Percentiles rank a stretch among this genome's conserved stretches.
These are phyloP conservation scores for Heliconius himera DNA, from an alignment of 1,140 invertebrate genomes.

Conservation along the genomic window DNA sequence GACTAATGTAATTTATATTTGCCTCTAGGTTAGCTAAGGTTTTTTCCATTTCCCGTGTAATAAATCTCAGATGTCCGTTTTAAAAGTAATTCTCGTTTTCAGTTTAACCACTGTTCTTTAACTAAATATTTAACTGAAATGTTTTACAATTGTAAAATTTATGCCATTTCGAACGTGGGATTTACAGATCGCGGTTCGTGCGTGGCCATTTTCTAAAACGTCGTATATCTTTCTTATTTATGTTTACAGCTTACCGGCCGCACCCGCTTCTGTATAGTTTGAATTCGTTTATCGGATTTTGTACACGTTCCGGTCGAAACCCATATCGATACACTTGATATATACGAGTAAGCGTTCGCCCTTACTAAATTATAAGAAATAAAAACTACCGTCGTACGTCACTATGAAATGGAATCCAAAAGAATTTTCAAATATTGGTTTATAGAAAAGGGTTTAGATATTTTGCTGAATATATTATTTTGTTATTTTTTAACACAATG, in stretches of 20 bases:
- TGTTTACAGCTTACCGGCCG: slow-evolving; percentile 74
- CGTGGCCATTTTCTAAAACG: slow-evolving; percentile 77
- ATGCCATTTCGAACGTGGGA: slow-evolving; percentile 67
- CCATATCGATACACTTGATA: slow-evolving; percentile 69
- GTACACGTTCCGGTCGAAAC: slow-evolving; percentile 69
- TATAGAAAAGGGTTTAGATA: neutral
- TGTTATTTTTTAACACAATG: neutral
- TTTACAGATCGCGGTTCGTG: slow-evolving; percentile 64
- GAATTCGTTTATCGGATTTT: slow-evolving; percentile 78
- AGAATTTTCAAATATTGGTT: slow-evolving; percentile 4
- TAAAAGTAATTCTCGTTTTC: slow-evolving; percentile 31
- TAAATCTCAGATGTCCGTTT: slow-evolving; percentile 26
- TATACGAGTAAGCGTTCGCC: slow-evolving; percentile 50
- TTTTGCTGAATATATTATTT: neutral
- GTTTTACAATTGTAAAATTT: slow-evolving; percentile 65
- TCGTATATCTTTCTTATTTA: slow-evolving; percentile 79
- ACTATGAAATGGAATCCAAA: slow-evolving; percentile 44
- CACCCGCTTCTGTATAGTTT: slow-evolving; percentile 68
- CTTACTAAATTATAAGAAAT: slow-evolving; percentile 62
- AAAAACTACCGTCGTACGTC: slow-evolving; percentile 46
- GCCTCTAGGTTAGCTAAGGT: slow-evolving; percentile 23
- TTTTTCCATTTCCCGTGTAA: slow-evolving; percentile 30
- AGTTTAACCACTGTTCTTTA: slow-evolving; percentile 26
- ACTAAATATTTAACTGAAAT: slow-evolving; percentile 47
- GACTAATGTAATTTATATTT: slow-evolving; percentile 35